Evolutionary conservation across 2,113 vertebrate genomes (phyloP).

Genomic region (Takifugu bimaculatus): DNA sequence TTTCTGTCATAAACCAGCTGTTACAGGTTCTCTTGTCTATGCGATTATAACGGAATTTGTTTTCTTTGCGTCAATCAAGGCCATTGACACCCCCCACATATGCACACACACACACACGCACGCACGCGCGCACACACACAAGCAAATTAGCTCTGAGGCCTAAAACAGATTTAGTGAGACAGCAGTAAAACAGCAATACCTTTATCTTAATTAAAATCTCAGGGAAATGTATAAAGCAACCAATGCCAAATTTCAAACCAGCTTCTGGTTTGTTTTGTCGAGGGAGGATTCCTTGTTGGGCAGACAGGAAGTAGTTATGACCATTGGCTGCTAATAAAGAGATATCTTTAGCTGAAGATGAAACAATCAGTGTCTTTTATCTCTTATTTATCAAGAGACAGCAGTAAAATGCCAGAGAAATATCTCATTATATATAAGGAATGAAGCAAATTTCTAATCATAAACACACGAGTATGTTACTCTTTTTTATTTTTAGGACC

Average conservation of each 20-base stretch:
- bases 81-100: conserved; percentile 23
- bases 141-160: conserved; percentile 31
- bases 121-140: conserved; percentile 3
- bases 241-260: conserved; percentile 42
- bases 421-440: too few species aligned
- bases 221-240: conserved; percentile 43
- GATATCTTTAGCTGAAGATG: background rate
- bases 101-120: conserved; percentile 3
- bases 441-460: too few species aligned
- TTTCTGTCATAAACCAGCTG: conserved; percentile 35
- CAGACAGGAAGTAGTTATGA: conserved; percentile 17
- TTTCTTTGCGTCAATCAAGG: conserved; percentile 40
- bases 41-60: conserved; percentile 49
- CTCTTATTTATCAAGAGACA: too few species aligned
- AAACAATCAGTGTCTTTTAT: background rate
- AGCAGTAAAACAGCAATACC: conserved; percentile 21
- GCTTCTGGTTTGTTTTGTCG: conserved; percentile 30
- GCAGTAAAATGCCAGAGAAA: too few species aligned
- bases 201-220: conserved; percentile 63
- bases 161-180: conserved; percentile 30
- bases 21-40: conserved; percentile 22
- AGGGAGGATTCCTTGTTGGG: conserved; percentile 11
- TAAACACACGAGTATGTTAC: too few species aligned
- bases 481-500: too few species aligned
- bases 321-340: conserved; percentile 12